phyloP scores from a whole-genome alignment of 1,140 invertebrate species.

The Zaprionus davidi region DNA sequence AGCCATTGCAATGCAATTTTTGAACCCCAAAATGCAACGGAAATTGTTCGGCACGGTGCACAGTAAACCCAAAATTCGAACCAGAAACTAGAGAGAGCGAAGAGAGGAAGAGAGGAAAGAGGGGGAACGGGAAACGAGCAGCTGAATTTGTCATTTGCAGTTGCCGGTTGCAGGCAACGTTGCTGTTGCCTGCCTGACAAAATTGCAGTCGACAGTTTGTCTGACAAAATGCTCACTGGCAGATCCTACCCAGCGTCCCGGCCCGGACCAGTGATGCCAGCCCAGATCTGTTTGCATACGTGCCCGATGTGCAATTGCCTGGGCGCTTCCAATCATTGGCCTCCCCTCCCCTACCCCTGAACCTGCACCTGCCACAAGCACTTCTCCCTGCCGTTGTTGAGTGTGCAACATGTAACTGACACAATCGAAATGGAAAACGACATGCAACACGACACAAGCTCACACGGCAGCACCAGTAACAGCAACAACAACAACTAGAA shows the following conservation, averaged over 20 bases:
- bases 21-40: constrained; percentile 60
- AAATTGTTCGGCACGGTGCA: constrained; percentile 62
- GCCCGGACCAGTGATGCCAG: constrained; percentile 16
- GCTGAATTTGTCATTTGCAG: constrained; percentile 66
- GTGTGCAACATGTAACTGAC: constrained; percentile 75
- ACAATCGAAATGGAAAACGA: constrained; percentile 81
- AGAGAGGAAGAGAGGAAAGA: neutral
- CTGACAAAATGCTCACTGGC: constrained; percentile 30
- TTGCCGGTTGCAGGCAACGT: constrained; percentile 40
- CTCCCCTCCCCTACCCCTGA: neutral
- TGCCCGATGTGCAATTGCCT: constrained; percentile 79
- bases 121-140: constrained; percentile 37
- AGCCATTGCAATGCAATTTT: constrained; percentile 64
- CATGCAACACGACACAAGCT: constrained; percentile 62
- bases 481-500: constrained; percentile 38
- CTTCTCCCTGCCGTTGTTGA: constrained; percentile 5
- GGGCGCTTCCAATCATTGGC: constrained; percentile 76
- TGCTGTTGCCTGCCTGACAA: constrained; percentile 43
- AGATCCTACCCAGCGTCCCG: constrained; percentile 2
- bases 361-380: neutral
- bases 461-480: constrained; percentile 30
- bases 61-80: constrained; percentile 48
- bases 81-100: constrained; percentile 16
- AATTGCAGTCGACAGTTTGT: constrained; percentile 74
- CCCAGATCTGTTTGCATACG: constrained; percentile 71